Evolutionary conservation across 92 coral and sea anemone species (phyloP).

Genomic region (Meandrina meandrites): DNA sequence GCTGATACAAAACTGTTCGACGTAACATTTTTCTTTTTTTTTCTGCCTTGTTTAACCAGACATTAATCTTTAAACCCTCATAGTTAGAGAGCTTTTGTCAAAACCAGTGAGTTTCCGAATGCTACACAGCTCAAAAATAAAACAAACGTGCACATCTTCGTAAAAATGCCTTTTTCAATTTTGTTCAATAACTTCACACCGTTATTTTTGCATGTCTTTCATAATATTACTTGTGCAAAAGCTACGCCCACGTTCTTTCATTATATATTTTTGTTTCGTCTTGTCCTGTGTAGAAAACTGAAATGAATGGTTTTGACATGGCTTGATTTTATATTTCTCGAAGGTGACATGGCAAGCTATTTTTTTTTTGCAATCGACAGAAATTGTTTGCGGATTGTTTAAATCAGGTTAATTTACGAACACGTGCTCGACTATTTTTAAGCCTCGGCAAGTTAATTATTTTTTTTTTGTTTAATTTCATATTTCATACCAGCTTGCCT

Average conservation of each 20-base stretch:
- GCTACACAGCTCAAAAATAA: neutral
- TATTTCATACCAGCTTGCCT: neutral
- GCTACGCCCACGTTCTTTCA: too few species aligned
- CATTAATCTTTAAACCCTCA: neutral
- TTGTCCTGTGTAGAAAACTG: too few species aligned
- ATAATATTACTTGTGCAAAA: too few species aligned
- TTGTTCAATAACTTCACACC: too few species aligned
- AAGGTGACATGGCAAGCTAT: neutral
- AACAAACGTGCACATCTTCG: too few species aligned
- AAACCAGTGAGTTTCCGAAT: neutral
- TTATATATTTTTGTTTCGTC: too few species aligned
- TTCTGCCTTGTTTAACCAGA: neutral
- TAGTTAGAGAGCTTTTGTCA: too few species aligned
- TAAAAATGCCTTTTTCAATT: too few species aligned
- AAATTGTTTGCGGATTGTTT: neutral
- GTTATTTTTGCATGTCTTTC: too few species aligned
- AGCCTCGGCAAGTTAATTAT: too few species aligned
- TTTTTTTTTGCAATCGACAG: neutral
- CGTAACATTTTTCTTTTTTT: neutral
- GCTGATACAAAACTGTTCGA: neutral
- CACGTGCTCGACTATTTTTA: too few species aligned
- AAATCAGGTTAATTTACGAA: neutral
- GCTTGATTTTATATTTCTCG: neutral
- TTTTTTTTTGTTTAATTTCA: neutral
- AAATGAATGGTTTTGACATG: too few species aligned